A percentile compares a stretch with the other conserved stretches of the same genome.
phyloP scores from a whole-genome alignment of 2,113 vertebrate species.

The Pyrgilauda ruficollis region DNA sequence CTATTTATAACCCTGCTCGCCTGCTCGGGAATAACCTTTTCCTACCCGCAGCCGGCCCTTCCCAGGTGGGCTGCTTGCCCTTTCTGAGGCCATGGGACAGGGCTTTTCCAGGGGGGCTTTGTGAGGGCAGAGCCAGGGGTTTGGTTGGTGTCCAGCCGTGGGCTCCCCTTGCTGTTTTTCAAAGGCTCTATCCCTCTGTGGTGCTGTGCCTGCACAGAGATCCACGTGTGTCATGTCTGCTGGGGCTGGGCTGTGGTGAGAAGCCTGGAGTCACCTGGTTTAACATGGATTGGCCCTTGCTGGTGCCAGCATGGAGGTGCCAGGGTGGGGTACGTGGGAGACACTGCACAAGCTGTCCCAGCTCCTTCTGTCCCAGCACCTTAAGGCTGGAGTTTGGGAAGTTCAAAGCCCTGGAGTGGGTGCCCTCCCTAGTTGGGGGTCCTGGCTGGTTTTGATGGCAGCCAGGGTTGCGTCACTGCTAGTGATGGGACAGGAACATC shows the following conservation, averaged over 20 bases:
- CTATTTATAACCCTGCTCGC: conserved; percentile 45
- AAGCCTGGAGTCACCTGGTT: background rate
- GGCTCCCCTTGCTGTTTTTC: background rate
- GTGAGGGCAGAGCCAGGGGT: fast-evolving
- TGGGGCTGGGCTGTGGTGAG: background rate
- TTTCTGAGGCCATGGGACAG: fast-evolving
- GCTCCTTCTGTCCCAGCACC: background rate
- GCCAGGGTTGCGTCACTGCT: fast-evolving
- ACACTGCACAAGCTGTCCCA: fast-evolving
- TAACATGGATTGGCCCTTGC: background rate
- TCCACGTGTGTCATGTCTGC: fast-evolving
- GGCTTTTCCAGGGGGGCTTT: background rate
- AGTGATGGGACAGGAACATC: background rate
- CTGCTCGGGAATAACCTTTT: conserved; percentile 10
- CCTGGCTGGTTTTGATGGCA: background rate
- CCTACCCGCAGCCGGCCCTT: background rate
- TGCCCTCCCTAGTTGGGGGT: fast-evolving
- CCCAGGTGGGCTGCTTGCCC: conserved; percentile 1
- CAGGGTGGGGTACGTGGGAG: background rate
- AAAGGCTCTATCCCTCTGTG: fast-evolving
- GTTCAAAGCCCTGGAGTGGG: background rate
- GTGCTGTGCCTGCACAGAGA: background rate
- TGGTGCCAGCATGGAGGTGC: fast-evolving
- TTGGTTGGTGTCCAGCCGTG: fast-evolving
- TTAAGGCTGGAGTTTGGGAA: background rate